These are phyloP conservation scores for Gymnodraco acuticeps DNA, from an alignment of 2,797 vertebrate genomes.

Conservation along the genomic window DNA sequence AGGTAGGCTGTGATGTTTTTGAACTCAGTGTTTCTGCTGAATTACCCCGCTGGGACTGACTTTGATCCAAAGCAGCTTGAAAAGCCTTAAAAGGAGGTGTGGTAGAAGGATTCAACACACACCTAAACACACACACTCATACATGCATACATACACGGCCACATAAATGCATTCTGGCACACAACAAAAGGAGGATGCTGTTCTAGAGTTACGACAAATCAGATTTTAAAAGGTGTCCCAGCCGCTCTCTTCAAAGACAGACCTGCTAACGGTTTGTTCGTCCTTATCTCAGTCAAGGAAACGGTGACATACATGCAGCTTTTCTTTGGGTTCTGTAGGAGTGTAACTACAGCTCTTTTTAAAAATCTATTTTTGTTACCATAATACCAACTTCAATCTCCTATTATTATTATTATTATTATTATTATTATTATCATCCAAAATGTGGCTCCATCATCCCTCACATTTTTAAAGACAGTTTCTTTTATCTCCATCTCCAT, in stretches of 20 bases:
- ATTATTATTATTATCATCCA: not conserved
- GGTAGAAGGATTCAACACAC: conserved; percentile 64
- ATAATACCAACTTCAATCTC: not conserved
- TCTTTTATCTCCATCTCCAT: not conserved
- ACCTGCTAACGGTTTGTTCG: conserved; percentile 3
- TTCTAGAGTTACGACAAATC: conserved; percentile 50
- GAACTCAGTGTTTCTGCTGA: conserved; percentile 67
- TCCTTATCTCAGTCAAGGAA: conserved; percentile 10
- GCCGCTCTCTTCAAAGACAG: conserved; percentile 67
- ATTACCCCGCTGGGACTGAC: conserved; percentile 73
- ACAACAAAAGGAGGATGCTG: conserved; percentile 59
- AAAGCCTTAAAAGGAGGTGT: conserved; percentile 76
- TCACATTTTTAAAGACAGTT: not conserved
- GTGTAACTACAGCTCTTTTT: not conserved
- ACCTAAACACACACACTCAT: conserved; percentile 26
- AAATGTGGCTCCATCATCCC: not conserved
- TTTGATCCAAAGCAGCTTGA: conserved; percentile 81
- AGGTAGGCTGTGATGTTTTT: conserved; percentile 64
- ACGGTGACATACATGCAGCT: conserved; percentile 9
- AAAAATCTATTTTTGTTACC: no score
- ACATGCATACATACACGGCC: conserved; percentile 24
- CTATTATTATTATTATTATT: not conserved
- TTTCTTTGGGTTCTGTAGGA: not conserved
- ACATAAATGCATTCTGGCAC: conserved; percentile 35
- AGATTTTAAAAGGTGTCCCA: conserved; percentile 46